Evolutionary conservation across 2,888 invertebrate species (phyloP).

Genomic region (Troides oblongomaculatus): DNA sequence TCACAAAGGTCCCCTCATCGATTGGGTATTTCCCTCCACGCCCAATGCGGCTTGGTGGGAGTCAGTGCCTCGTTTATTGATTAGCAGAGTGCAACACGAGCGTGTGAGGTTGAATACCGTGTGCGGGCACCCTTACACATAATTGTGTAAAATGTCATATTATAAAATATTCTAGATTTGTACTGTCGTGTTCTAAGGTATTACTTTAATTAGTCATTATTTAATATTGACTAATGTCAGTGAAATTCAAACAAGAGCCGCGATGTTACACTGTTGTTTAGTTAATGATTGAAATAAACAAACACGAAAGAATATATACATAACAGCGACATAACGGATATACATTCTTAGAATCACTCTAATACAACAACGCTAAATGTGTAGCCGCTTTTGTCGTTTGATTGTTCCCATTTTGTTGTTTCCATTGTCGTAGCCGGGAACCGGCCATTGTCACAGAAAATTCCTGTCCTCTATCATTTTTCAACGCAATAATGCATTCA

Average conservation of each 20-base stretch:
- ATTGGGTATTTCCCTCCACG: too few species aligned
- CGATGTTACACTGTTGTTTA: constrained; percentile 8
- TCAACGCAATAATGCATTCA: neutral
- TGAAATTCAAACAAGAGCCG: constrained; percentile 3
- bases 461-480: neutral
- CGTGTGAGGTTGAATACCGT: too few species aligned
- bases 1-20: too few species aligned
- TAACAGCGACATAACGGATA: neutral
- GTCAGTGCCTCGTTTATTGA: too few species aligned
- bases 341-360: neutral
- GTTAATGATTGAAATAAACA: constrained; percentile 5
- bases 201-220: constrained; percentile 3
- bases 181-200: neutral
- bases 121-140: too few species aligned
- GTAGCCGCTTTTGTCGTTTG: neutral
- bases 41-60: too few species aligned
- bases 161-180: too few species aligned
- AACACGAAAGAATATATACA: constrained; percentile 8
- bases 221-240: constrained; percentile 7
- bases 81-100: too few species aligned
- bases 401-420: neutral
- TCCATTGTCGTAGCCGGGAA: constrained; percentile 1
- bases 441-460: neutral
- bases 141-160: too few species aligned
- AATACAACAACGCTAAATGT: neutral